Evolutionary conservation across 2,113 vertebrate species (phyloP), one percentile per base, ranked within the genome.

Genomic region (Chaetodon trifascialis): DNA sequence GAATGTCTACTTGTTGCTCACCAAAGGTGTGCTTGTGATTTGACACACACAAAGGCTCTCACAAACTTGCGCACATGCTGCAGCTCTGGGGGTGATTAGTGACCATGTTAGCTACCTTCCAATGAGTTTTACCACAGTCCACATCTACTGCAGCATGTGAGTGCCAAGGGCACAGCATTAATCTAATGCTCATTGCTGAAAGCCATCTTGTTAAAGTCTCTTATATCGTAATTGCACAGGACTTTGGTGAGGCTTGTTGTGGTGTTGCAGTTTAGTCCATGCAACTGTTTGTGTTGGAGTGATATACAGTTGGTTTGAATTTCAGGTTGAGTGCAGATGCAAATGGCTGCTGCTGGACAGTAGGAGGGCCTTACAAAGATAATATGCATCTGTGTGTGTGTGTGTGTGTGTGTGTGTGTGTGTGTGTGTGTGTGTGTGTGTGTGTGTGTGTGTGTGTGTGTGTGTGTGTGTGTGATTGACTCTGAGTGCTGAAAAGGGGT

Each of bases 131-230:
- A 62, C 63, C 67, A 67, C 67, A 71, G 58, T 79, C 60, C 64
- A 64, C 71, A 58, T 82, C 68, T 42, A 58, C 71, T 58, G 74
- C 77, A 54, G 56, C 34, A 19, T 16, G 42, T 11, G 4, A 77
- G 64, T 87, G 82, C 85, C 73, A 25, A 79, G 63, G 86, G 84
- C 82, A 47, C 60, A 56, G 83, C 85, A 90, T 88, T 84, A 82
- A 89, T 94, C 89, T 88, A 79, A 66, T 11, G 52, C 71, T 86
- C 69, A 44, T 68, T 76, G 78, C 86, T 71, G 83, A 88, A 86
- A 47, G 83, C 71, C 80, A 87, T 86, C 84, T 85, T 79, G 84
- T 91, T 89, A 85, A 79, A 73, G 82, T 56, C 60, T 81, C 71
- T 79, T 80, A 73, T 62, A 71, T 70, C 3, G 62, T 84, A 79